Evolutionary conservation across 1,140 invertebrate genomes (phyloP).

Genomic region (Campoletis sonorensis): DNA sequence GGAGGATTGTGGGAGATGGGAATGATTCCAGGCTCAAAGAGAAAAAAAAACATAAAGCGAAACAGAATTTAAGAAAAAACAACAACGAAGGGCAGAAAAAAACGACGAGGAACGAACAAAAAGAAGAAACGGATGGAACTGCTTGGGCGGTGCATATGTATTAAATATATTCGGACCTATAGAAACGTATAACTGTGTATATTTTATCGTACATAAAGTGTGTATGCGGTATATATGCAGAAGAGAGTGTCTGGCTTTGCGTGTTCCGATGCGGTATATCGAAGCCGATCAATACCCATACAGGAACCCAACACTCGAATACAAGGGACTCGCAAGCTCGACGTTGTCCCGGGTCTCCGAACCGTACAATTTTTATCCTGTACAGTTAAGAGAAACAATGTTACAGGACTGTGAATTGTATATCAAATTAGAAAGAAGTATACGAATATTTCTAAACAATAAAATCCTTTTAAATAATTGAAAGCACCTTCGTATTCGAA

Average conservation of each 20-base stretch:
- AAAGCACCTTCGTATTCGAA: no score
- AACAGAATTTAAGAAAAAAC: not conserved
- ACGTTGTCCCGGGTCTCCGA: not conserved
- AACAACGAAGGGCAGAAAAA: not conserved
- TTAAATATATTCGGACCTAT: conserved; percentile 11
- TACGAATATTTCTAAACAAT: no score
- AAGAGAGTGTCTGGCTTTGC: conserved; percentile 43
- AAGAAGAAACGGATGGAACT: not conserved
- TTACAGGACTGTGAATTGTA: no score
- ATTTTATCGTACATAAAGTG: not conserved
- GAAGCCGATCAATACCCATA: conserved; percentile 46
- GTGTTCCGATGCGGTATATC: conserved; percentile 45
- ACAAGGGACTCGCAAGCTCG: conserved; percentile 16
- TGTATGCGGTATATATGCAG: conserved; percentile 33
- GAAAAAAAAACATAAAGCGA: conserved; percentile 15
- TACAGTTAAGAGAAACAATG: conserved; percentile 4
- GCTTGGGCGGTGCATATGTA: not conserved
- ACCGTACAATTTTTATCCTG: conserved; percentile 20
- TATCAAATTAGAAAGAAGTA: no score
- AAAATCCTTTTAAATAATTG: no score
- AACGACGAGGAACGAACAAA: conserved; percentile 11
- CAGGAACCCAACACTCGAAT: conserved; percentile 31
- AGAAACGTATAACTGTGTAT: not conserved
- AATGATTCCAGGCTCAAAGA: conserved; percentile 63
- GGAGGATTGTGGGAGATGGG: conserved; percentile 70